Evolutionary conservation across 2,113 vertebrate species (phyloP).

Genomic region (Entomyzon cyanotis): DNA sequence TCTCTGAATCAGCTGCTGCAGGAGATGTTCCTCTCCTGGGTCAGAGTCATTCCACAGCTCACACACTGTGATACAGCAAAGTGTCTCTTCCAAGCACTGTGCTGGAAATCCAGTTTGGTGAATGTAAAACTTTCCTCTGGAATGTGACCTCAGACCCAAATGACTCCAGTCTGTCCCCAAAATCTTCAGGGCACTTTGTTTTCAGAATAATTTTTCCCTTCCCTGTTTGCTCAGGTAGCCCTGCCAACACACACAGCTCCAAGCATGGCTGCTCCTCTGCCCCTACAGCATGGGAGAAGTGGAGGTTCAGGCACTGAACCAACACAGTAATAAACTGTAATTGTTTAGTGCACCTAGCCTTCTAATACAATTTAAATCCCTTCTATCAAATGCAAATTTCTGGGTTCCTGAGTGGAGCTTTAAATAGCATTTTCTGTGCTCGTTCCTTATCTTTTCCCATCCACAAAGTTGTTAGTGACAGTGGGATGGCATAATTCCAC

Average conservation of each 20-base stretch:
- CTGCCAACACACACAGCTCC: neutral
- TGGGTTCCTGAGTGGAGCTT: constrained; percentile 43
- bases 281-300: constrained; percentile 42
- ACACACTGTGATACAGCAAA: neutral
- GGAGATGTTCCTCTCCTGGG: constrained; percentile 11
- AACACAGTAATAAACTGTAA: constrained; percentile 48
- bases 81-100: neutral
- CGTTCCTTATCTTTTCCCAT: constrained; percentile 56
- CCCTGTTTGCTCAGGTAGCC: constrained; percentile 6
- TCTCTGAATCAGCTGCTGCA: constrained; percentile 33
- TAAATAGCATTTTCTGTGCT: constrained; percentile 49
- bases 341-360: constrained; percentile 66
- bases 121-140: neutral
- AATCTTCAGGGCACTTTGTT: constrained; percentile 5
- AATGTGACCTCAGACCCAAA: neutral
- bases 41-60: neutral
- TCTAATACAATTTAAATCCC: constrained; percentile 64
- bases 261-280: neutral
- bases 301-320: constrained; percentile 54
- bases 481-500: constrained; percentile 27
- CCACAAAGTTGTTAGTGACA: constrained; percentile 54
- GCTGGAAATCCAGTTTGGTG: neutral
- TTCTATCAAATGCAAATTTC: constrained; percentile 69
- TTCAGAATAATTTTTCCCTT: neutral
- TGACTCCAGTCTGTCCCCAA: neutral